Evolutionary conservation across 2,113 vertebrate genomes (phyloP), one percentile per base, ranked within the genome.

Genomic region (Cochlearius cochlearius): DNA sequence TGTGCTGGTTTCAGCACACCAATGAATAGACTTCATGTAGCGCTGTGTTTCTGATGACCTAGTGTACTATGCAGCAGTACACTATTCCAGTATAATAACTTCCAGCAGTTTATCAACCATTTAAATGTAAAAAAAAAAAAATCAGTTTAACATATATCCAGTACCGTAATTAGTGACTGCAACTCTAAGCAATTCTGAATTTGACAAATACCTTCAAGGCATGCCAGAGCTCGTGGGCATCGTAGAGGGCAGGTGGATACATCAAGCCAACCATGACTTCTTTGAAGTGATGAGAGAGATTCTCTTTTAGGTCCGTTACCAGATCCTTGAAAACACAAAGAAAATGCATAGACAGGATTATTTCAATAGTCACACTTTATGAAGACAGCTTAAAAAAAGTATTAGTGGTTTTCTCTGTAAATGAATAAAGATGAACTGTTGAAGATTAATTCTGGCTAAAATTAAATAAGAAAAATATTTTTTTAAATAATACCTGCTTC

Each of bases 211-310:
- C 98, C 98, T 98, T 98, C 97, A 98, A 97, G 68, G 98, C 98
- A 30, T 98, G 98, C 98, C 98, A 98, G 72, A 98, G 98, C 81
- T 98, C 98, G 0, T 98, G 98, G 58, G 98, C 98, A 82, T 98
- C 98, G 8, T 98, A 98, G 13, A 88, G 96, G 9, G 98, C 95
- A 9, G 97, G 98, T 29, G 98, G 83, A 60, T 98, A 98, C 98
- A 98, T 98, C 78, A 98, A 96, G 32, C 98, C 98, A 87, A 98
- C 98, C 97, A 98, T 98, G 26, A 98, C 98, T 7, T 98, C 98
- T 96, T 98, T 98, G 94, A 98, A 98, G 85, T 98, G 98, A 63
- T 97, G 95, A 26, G 98, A 98, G 34, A 98, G 98, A 60, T 96
- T 98, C 39, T 98, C 98, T 91, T 97, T 98, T 80, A 98, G 81